Conservation (phyloP, 2,888 invertebrate genomes). For the Anodontia alba region DNA sequence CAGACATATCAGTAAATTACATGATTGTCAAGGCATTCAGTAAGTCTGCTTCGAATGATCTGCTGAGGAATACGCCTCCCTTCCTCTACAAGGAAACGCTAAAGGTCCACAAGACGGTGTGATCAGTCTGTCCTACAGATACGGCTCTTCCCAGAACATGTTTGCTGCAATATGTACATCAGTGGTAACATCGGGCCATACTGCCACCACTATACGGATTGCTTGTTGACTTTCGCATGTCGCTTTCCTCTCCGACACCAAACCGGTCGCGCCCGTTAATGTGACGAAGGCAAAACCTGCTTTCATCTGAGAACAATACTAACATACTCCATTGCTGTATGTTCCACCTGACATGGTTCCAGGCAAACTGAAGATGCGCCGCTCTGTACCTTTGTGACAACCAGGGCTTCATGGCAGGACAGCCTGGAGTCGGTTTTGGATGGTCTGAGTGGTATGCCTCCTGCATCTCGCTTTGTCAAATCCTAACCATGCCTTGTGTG, state of each 20-base stretch:
- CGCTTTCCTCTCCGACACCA: not conserved
- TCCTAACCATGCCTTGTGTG: not conserved
- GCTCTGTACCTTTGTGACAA: not conserved
- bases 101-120: too few species aligned
- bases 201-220: not conserved
- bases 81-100: too few species aligned
- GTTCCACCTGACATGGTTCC: not conserved
- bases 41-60: too few species aligned
- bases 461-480: not conserved
- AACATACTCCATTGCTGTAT: not conserved
- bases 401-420: not conserved
- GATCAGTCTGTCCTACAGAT: too few species aligned
- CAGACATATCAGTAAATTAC: too few species aligned
- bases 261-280: not conserved
- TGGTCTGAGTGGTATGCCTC: not conserved
- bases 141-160: too few species aligned
- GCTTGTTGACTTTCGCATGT: not conserved
- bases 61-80: too few species aligned
- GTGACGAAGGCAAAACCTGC: not conserved
- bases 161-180: not conserved
- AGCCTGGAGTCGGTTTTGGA: not conserved
- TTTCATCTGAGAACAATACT: not conserved
- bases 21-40: too few species aligned
- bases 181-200: not conserved
- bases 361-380: not conserved